Evolutionary conservation across 2,113 vertebrate species (phyloP).

Genomic region (Peromyscus polionotus): DNA sequence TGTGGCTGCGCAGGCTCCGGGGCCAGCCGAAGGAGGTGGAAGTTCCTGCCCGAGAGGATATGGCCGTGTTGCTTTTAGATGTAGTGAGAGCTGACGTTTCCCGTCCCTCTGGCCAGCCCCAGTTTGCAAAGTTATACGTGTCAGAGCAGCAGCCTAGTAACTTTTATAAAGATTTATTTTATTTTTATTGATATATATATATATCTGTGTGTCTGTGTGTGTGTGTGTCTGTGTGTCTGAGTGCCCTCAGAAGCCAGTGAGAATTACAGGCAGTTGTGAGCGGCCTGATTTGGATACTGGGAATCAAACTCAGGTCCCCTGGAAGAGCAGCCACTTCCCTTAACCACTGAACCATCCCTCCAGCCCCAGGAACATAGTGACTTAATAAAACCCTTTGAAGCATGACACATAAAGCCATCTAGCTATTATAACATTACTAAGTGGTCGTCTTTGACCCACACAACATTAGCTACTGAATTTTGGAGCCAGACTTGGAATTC

Average conservation of each 20-base stretch:
- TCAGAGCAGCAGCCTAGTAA: neutral
- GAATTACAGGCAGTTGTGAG: neutral
- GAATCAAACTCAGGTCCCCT: neutral
- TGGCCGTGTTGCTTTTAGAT: neutral
- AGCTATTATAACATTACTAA: neutral
- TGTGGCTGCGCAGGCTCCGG: neutral
- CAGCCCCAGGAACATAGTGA: neutral
- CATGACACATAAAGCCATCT: neutral
- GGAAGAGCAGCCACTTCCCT: neutral
- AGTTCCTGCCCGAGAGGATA: too few relatives aligned
- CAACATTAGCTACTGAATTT: neutral
- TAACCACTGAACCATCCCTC: neutral
- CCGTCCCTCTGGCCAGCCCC: neutral
- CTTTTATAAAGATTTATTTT: neutral
- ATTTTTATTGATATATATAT: neutral
- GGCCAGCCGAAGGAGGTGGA: neutral
- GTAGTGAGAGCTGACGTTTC: accelerated
- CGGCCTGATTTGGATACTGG: neutral
- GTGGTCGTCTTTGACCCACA: neutral
- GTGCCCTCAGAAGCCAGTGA: neutral
- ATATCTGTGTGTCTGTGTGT: neutral
- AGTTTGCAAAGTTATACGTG: neutral
- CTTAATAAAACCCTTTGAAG: neutral
- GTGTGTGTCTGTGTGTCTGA: neutral
- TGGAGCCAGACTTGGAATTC: neutral